Base-by-base conservation (phyloP, 2,888 invertebrate species). In the Odontothrips loti region DNA sequence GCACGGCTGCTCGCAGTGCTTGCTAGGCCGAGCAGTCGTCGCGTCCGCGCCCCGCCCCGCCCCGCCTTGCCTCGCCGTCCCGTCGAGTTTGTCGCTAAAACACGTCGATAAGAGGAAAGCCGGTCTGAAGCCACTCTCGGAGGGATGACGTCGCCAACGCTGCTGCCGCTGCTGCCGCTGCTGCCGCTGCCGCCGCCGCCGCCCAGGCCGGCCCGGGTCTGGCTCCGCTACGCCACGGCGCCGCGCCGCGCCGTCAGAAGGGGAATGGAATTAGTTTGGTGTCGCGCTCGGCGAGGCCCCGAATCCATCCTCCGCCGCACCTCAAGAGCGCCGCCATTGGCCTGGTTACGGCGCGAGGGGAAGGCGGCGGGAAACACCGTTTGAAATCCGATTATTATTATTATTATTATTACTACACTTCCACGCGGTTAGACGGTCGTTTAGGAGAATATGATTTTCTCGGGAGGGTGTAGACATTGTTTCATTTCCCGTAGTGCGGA, bases 41-140 rank as follows among this genome's bases (percentile, higher is more conserved):
- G 68, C 27, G 68, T 68, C 23, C 8, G 11, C 27, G 23, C 9
- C 68, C 23, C 34, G 34, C 68, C 23, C 68, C 27, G 68, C 68
- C 27, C 11, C 68, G 68, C 68, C 68, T 9, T 27, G 27, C 68
- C 68, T n/a, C 68, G 68, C 68, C 68, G 68, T 75, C 68, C n/a
- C 12, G 23, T 75, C 12, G 68, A 75, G 68, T 75, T 75, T 75
- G 68, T 75, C 68, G 68, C 68, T 75, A 75, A 75, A 75, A 75
- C 68, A 23, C 68, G 27, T 75, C 27, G 68, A 75, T 75, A 75
- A 75, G 34, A 43, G 34, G 34, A 43, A 6, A 43, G 34, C 34
- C 34, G 34, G 34, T 43, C 34, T 43, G 34, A 43, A 43, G 34
- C 34, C 34, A 43, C 34, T 43, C 34, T 43, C 34, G 34, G 34